phyloP scores from a whole-genome alignment of 2,113 vertebrate species.

The Anarrhichthys ocellatus region DNA sequence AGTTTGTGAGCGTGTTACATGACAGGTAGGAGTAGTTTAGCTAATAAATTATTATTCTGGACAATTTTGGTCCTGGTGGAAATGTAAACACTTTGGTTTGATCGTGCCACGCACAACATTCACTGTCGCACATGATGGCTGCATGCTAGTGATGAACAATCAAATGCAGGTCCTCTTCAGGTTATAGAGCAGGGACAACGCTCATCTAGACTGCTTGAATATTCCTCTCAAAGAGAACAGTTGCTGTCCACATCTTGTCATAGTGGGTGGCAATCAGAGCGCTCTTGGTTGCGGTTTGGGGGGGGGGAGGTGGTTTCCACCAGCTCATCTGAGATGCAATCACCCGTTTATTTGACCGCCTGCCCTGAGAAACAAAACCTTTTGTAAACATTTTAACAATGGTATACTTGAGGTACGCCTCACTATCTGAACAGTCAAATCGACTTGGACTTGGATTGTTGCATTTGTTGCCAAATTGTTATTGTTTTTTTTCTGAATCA shows the following conservation, averaged over 20 bases:
- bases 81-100: not conserved
- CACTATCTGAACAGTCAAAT: not conserved
- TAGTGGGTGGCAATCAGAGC: constrained; percentile 25
- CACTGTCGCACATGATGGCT: not conserved
- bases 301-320: not conserved
- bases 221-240: not conserved
- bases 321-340: constrained; percentile 36
- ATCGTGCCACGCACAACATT: not conserved
- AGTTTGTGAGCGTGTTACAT: not conserved
- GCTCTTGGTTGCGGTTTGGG: not conserved
- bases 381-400: not conserved
- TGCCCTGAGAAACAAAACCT: constrained; percentile 24
- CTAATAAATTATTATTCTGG: not conserved
- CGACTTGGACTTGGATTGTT: constrained; percentile 6
- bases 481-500: constrained; percentile 25
- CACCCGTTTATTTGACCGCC: constrained; percentile 24
- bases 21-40: not conserved
- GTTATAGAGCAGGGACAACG: not conserved
- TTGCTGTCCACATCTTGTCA: constrained; percentile 9
- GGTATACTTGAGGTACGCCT: not conserved
- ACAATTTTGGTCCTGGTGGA: not conserved
- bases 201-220: not conserved
- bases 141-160: not conserved
- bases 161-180: not conserved
- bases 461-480: constrained; percentile 23